A percentile compares a stretch with the other conserved stretches of the same genome.
These are phyloP conservation scores for Lepidothrix coronata DNA, from an alignment of 2,113 vertebrate species.

Conservation along the genomic window DNA sequence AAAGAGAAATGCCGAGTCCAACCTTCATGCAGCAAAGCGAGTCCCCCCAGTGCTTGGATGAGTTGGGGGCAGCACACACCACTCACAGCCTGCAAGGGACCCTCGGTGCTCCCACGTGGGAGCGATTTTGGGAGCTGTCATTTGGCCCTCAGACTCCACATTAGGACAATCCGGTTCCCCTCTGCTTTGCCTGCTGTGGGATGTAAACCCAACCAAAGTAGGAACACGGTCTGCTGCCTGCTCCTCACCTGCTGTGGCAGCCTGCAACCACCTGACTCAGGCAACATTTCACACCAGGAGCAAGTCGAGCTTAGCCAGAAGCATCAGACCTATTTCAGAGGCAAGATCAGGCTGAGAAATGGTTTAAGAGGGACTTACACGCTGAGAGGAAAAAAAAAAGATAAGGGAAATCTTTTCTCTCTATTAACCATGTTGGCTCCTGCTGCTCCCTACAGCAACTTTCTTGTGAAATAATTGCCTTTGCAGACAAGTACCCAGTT, in stretches of 20 bases:
- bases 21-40: fast-evolving
- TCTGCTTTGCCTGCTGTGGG: not conserved
- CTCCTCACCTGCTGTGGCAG: not conserved
- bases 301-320: not conserved
- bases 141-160: fast-evolving
- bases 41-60: not conserved
- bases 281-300: not conserved
- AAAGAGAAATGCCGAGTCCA: not conserved
- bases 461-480: slow-evolving; percentile 62
- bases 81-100: fast-evolving
- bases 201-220: not conserved
- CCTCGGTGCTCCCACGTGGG: fast-evolving
- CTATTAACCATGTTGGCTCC: slow-evolving; percentile 21
- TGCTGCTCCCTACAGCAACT: slow-evolving; percentile 55
- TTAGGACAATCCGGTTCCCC: fast-evolving
- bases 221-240: not conserved
- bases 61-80: not conserved
- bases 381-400: not conserved
- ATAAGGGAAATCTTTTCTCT: not conserved
- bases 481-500: slow-evolving; percentile 58
- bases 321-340: not conserved
- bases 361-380: not conserved
- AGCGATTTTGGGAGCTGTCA: not conserved
- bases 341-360: not conserved
- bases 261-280: not conserved